Evolutionary conservation across 2,113 vertebrate genomes (phyloP), one percentile per base, ranked within the genome.

Genomic region (Istiophorus platypterus): DNA sequence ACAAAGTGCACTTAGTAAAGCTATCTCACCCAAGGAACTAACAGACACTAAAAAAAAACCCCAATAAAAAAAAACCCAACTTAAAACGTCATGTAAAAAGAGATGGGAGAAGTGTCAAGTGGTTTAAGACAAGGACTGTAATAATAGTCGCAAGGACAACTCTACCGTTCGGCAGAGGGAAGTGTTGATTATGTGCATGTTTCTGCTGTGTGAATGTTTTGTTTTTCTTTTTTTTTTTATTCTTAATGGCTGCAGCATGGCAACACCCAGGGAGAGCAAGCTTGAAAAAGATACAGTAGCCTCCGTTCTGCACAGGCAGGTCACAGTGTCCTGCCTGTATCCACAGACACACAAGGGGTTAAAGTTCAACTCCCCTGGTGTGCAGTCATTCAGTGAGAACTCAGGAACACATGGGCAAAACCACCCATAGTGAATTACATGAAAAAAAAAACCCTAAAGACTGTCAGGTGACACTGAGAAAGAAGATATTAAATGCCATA

Each of bases 1-100:
- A 91, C 92, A 94, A 94, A 95, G 94, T 95, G 94, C 94, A 94
- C 92, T 94, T 95, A 92, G 87, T 95, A 94, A 95, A 94, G 93
- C 93, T 94, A 94, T 94, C 87, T 87, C 78, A 88, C 88, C 90
- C 86, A 87, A 85, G 56, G 64, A 86, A 75, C 83, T 80, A 86
- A 81, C 49, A 56, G 72, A 89, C 72, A 78, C 71, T 78, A 52
- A 78, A 76, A 85, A n/a, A n/a, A n/a, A n/a, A n/a, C n/a, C n/a
- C n/a, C n/a, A n/a, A n/a, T n/a, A n/a, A n/a, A n/a, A n/a, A n/a
- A n/a, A n/a, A n/a, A n/a, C n/a, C n/a, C n/a, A n/a, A 90, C 67
- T 72, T 4, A 45, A 14, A 52, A 84, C 0, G 34, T 54, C 62
- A 61, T 42, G 47, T 37, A 51, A 31, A 31, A 64, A 76, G 8